phyloP scores from a whole-genome alignment of 2,888 invertebrate genomes.

The Resseliella maxima region DNA sequence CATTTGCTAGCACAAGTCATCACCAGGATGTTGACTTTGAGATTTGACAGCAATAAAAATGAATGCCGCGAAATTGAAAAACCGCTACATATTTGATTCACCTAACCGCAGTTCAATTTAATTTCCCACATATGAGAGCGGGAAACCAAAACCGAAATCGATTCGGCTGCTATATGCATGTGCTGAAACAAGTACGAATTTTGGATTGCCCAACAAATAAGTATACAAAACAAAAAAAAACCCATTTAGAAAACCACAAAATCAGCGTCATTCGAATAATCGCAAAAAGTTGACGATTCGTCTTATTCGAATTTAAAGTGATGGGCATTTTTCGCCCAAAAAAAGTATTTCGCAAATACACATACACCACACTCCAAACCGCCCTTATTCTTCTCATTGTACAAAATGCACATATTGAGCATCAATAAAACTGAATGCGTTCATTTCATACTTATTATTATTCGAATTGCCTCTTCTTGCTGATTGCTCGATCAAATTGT shows the following conservation, averaged over 20 bases:
- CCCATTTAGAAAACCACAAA: neutral
- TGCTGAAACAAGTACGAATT: too few relatives aligned
- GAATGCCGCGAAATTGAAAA: conserved; percentile 29
- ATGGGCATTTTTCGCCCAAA: conserved; percentile 31
- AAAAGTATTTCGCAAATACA: neutral
- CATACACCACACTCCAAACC: neutral
- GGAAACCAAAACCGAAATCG: neutral
- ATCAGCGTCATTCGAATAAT: conserved; percentile 33
- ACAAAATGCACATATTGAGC: neutral
- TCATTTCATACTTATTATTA: neutral
- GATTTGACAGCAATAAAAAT: conserved; percentile 6
- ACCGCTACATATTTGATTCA: neutral
- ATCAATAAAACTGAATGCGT: neutral
- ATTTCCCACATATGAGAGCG: neutral
- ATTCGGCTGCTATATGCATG: neutral
- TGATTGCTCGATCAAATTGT: conserved; percentile 25
- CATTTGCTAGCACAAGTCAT: neutral
- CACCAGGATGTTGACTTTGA: neutral
- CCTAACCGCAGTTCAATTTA: neutral
- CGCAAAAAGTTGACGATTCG: conserved; percentile 10
- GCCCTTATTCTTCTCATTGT: neutral
- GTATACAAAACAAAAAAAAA: neutral
- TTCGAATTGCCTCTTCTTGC: conserved; percentile 46
- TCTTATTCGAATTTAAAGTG: conserved; percentile 19
- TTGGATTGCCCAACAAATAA: too few relatives aligned